Percentiles rank a stretch among this genome's conserved stretches.
Conservation (phyloP, 2,797 vertebrate species). For the Bovichtus variegatus region DNA sequence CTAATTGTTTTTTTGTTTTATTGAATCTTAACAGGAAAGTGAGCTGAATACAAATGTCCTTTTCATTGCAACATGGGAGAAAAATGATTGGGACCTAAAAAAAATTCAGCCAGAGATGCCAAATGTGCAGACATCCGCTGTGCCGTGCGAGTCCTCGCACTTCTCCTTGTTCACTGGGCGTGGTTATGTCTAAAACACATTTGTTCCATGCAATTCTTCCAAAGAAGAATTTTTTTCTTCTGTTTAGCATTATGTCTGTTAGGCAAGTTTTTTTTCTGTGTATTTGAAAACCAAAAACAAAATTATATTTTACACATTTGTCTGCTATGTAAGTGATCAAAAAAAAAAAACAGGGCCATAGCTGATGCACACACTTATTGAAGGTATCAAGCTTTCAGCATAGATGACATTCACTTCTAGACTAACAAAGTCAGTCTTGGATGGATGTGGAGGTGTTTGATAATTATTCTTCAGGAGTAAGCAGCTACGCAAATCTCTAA, state of each 20-base stretch:
- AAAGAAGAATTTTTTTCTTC: background rate
- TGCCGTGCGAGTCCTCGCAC: background rate
- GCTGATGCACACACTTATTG: background rate
- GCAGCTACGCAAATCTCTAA: background rate
- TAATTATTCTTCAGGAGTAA: slow-evolving; percentile 8
- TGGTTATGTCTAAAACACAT: background rate
- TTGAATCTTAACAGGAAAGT: background rate
- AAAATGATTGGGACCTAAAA: slow-evolving; percentile 1
- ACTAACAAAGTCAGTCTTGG: slow-evolving; percentile 19
- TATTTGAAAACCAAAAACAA: background rate
- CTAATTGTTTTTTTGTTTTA: slow-evolving; percentile 3
- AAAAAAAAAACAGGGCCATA: slow-evolving; percentile 2
- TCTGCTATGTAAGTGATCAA: slow-evolving; percentile 7
- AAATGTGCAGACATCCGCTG: slow-evolving; percentile 1
- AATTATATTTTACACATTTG: background rate
- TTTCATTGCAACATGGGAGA: background rate
- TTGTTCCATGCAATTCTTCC: background rate
- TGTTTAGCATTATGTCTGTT: background rate
- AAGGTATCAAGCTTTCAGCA: slow-evolving; percentile 1
- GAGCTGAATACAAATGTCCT: slow-evolving; percentile 2
- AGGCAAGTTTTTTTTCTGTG: background rate
- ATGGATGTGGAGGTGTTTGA: background rate
- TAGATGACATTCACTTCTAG: slow-evolving; percentile 5
- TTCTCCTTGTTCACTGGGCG: background rate
- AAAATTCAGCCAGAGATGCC: background rate